Evolutionary conservation across 2,797 vertebrate species (phyloP).

Genomic region (Sorex maritimensis): DNA sequence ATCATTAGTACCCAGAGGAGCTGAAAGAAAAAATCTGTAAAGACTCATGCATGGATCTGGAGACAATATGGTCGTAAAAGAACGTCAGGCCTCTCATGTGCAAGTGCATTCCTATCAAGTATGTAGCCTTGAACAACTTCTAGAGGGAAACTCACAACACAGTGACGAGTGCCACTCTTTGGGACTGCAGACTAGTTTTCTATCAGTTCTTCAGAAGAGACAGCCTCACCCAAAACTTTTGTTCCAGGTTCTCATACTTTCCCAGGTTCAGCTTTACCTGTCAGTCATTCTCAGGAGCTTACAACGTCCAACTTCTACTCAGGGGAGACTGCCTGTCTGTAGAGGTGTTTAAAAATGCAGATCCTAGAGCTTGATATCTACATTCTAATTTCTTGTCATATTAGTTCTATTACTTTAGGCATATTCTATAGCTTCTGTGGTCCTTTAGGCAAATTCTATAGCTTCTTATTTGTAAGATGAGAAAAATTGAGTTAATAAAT

Average conservation of each 20-base stretch:
- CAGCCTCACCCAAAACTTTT: background rate
- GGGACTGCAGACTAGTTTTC: background rate
- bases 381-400: background rate
- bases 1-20: background rate
- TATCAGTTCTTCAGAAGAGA: background rate
- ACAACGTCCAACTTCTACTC: background rate
- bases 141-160: background rate
- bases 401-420: background rate
- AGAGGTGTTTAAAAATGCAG: background rate
- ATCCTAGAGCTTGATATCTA: background rate
- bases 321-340: background rate
- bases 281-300: background rate
- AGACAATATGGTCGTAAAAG: background rate
- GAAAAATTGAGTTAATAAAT: background rate
- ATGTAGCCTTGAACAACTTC: constrained; percentile 5
- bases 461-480: constrained; percentile 18
- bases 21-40: background rate
- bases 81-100: background rate
- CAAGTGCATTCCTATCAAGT: background rate
- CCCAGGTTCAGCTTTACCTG: background rate
- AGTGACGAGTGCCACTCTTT: background rate
- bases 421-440: background rate
- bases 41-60: background rate
- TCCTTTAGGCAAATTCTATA: no score
- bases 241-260: background rate